Evolutionary conservation across 2,113 vertebrate species (phyloP), one percentile per base, ranked within the genome.

Genomic region (Hassar affinis): DNA sequence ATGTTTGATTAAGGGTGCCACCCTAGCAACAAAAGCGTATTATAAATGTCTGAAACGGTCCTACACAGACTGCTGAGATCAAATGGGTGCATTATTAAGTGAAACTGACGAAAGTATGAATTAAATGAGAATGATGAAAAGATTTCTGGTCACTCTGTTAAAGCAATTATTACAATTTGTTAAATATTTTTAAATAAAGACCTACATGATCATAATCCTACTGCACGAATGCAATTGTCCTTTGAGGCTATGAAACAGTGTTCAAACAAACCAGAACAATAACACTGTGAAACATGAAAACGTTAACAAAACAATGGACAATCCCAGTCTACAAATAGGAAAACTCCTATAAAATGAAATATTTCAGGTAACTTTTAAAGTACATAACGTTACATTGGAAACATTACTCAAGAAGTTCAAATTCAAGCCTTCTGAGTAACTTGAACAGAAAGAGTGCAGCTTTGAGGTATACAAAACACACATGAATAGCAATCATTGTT

Each of bases 401-500:
- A 35, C 6, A 22, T 38, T 38, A 35, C 30, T 18, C 9, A 68
- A 1, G 6, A 68, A 42, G 18, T 38, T 42, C 0, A 12, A 9
- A 54, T 15, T 33, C 30, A 57, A 38, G 35, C 17, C 15, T 57
- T 27, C 8, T 2, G 35, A 56, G 25, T 25, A 45, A 49, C 68
- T 27, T 14, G 35, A 47, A 27, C 42, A 59, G 38, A 51, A 38
- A 59, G 76, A 79, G 69, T 4, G n/a, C 4, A 52, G 45, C 57
- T 64, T 6, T 9, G 33, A 22, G 35, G 12, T n/a, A 14, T 33
- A 76, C 56, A 68, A 80, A 22, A 76, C 64, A 3, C 0, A 22
- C 68, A 51, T 80, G 68, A 82, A 85, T 77, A 18, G 27, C 69
- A 47, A 75, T 64, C 56, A 83, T 83, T 83, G 80, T 85, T 77